Conservation (phyloP, 2,888 invertebrate species). For the Agrotis puta region DNA sequence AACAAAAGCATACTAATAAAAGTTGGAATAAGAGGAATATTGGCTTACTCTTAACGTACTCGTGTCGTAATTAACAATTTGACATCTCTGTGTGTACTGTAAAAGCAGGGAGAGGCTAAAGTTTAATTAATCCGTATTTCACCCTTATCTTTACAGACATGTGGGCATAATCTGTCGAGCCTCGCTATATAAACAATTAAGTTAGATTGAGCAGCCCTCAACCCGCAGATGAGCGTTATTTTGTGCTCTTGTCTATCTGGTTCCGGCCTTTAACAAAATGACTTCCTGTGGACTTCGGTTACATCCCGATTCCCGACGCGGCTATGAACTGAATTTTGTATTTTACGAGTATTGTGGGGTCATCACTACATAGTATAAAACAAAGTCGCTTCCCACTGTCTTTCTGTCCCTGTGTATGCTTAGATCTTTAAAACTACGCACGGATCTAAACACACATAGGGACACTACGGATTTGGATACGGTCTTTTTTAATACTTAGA, state of each 20-base stretch:
- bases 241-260: slow-evolving; percentile 31
- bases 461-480: too few relatives aligned
- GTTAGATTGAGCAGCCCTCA: slow-evolving; percentile 48
- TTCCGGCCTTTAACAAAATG: slow-evolving; percentile 16
- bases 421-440: too few relatives aligned
- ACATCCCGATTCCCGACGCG: background rate
- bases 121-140: slow-evolving; percentile 66
- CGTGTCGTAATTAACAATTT: slow-evolving; percentile 57
- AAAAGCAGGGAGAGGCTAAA: slow-evolving; percentile 54
- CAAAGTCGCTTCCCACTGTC: too few relatives aligned
- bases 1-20: slow-evolving; percentile 39
- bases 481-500: too few relatives aligned
- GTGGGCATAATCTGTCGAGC: slow-evolving; percentile 62
- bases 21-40: slow-evolving; percentile 31
- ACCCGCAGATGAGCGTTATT: slow-evolving; percentile 52
- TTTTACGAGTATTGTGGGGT: background rate
- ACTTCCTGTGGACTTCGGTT: background rate
- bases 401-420: too few relatives aligned
- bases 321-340: background rate
- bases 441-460: too few relatives aligned
- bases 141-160: slow-evolving; percentile 65
- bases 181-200: slow-evolving; percentile 62
- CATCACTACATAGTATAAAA: too few relatives aligned
- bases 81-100: slow-evolving; percentile 46
- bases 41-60: slow-evolving; percentile 43